Conservation (phyloP, 2,888 invertebrate species). For the Lasioglossum vierecki region DNA sequence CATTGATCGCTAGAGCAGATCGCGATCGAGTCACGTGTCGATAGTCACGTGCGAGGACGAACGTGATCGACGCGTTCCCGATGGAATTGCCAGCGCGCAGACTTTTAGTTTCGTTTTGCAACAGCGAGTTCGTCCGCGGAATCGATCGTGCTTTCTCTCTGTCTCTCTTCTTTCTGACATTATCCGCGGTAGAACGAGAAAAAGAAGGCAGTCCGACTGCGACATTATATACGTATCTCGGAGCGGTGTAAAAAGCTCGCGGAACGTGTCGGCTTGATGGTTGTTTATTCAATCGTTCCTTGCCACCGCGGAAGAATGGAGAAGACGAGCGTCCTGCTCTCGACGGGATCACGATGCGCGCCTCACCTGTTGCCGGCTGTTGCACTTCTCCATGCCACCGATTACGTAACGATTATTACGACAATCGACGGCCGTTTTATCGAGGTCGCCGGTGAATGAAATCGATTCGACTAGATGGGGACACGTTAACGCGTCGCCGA, state of each 20-base stretch:
- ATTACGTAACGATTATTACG: conserved; percentile 59
- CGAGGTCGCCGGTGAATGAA: conserved; percentile 48
- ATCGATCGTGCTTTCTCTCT: conserved; percentile 3
- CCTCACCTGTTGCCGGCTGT: conserved; percentile 58
- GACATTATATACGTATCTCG: background rate
- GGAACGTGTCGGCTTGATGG: background rate
- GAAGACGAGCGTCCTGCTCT: conserved; percentile 35
- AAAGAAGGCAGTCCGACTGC: background rate
- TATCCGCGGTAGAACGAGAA: background rate
- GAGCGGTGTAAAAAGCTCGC: background rate
- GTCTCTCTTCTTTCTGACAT: background rate
- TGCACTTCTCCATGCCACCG: conserved; percentile 32
- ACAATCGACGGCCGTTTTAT: conserved; percentile 58
- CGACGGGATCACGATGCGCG: conserved; percentile 39
- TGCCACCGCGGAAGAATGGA: conserved; percentile 10
- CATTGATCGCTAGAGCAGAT: conserved; percentile 19
- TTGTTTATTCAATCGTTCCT: conserved; percentile 37
- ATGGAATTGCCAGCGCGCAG: background rate
- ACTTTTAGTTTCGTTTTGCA: conserved; percentile 24
- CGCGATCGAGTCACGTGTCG: conserved; percentile 38
- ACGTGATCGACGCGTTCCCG: conserved; percentile 30
- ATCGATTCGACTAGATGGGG: conserved; percentile 38
- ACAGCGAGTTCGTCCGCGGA: background rate
- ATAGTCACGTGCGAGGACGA: conserved; percentile 24
- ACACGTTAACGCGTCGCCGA: background rate